Evolutionary conservation across 2,888 invertebrate species (phyloP), one percentile per base, ranked within the genome.

Genomic region (Nycteola revayana): DNA sequence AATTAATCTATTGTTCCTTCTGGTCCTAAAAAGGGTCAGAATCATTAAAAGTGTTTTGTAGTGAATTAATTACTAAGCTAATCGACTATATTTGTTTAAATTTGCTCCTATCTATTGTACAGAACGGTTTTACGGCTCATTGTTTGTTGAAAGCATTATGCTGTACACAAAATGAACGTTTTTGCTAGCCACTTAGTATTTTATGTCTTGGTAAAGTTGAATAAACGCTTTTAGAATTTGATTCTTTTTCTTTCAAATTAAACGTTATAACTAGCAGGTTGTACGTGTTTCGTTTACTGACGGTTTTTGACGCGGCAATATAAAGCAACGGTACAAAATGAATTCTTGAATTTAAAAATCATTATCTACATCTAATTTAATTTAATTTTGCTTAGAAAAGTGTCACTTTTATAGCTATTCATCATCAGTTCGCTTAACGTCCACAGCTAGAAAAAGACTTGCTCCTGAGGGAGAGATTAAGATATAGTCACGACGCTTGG

Each of bases 121-220:
- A 21, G 31, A 34, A 38, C 47, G 31, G 59, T 60, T 61, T 60
- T 59, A 65, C 57, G 58, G 60, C 52, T 56, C 51, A 71, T 74
- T 72, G 64, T 66, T 61, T 55, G 48, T 36, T 38, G 38, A 53
- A 54, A 49, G 54, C 60, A 61, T 65, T 66, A 61, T 53, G 49
- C 53, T 61, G 58, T 60, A 58, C 49, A 55, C 58, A 65, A 67
- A 65, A 58, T 53, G 40, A 59, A 57, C 54, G 58, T 66, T 66
- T 63, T 49, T 60, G 56, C 60, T 65, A 65, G 37, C 48, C 46
- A 56, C 64, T 66, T 61, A 57, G 59, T 45, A 47, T 47, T 48
- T 60, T 52, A 47, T 60, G 51, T 45, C 51, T 63, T 58, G 50
- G 54, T 51, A 50, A 41, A 49, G 53, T 49, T 57, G n/a, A 60